Evolutionary conservation across 35 echinoderm and acorn worm species (phyloP).

Genomic region (Chiridota heheva): DNA sequence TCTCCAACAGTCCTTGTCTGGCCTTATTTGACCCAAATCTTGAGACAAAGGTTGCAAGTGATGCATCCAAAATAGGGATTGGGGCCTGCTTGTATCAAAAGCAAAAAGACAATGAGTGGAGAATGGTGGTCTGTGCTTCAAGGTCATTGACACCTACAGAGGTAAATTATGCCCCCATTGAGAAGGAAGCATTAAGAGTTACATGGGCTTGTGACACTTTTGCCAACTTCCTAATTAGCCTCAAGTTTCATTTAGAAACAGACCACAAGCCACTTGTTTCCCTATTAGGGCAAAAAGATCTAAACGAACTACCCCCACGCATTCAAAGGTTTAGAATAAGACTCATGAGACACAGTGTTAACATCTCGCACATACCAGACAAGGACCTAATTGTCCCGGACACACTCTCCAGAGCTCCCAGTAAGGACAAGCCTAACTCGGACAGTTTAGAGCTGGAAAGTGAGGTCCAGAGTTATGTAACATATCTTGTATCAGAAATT

Average conservation of each 20-base stretch:
- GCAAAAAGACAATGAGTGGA: constrained; percentile 34
- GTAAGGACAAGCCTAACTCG: too few species aligned
- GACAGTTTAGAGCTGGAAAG: too few species aligned
- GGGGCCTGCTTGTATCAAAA: constrained; percentile 59
- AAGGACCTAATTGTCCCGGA: too few species aligned
- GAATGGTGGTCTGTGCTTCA: constrained; percentile 59
- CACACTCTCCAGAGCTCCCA: too few species aligned
- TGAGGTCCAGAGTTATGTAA: too few species aligned
- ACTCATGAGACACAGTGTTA: constrained; percentile 38
- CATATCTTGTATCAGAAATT: too few species aligned
- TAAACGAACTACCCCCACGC: constrained; percentile 13
- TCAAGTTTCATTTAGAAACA: constrained; percentile 47
- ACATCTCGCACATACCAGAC: too few species aligned
- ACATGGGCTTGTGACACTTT: constrained; percentile 57
- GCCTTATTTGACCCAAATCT: constrained; percentile 53
- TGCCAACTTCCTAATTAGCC: constrained; percentile 26
- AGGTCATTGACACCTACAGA: constrained; percentile 48
- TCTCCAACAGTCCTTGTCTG: neutral
- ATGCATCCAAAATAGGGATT: constrained; percentile 61
- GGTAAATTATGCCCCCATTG: constrained; percentile 58
- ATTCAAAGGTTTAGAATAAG: constrained; percentile 53
- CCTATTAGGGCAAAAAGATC: too few species aligned
- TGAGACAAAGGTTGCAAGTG: constrained; percentile 39
- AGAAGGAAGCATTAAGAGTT: too few species aligned
- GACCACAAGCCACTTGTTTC: constrained; percentile 57